Evolutionary conservation across 2,888 invertebrate genomes (phyloP).

Genomic region (Clepsis dumicolana): DNA sequence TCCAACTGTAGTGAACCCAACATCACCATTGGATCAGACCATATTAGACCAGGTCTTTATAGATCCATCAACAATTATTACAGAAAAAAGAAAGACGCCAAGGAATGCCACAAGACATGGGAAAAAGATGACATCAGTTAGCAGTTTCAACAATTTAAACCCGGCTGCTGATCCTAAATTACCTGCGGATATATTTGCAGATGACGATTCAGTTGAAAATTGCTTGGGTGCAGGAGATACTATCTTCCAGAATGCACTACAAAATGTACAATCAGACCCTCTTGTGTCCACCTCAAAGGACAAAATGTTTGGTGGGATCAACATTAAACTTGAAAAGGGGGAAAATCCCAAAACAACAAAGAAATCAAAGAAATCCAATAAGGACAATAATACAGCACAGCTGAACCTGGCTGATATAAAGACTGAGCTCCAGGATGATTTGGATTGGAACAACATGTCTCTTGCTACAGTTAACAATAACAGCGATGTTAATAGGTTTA

Average conservation of each 20-base stretch:
- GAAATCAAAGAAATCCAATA: slow-evolving; percentile 67
- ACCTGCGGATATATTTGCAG: slow-evolving; percentile 83
- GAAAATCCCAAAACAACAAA: slow-evolving; percentile 56
- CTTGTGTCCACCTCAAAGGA: slow-evolving; percentile 62
- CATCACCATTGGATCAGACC: slow-evolving; percentile 55
- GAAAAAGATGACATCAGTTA: slow-evolving; percentile 60
- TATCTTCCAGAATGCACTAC: slow-evolving; percentile 60
- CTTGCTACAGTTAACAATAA: slow-evolving; percentile 78
- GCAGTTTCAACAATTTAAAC: slow-evolving; percentile 68
- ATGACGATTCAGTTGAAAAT: slow-evolving; percentile 79
- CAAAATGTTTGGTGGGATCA: slow-evolving; percentile 78
- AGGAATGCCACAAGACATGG: slow-evolving; percentile 51
- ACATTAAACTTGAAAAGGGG: slow-evolving; percentile 71
- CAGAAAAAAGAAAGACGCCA: slow-evolving; percentile 54
- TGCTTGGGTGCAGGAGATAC: slow-evolving; percentile 67
- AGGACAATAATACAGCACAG: slow-evolving; percentile 53
- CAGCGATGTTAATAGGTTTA: slow-evolving; percentile 72
- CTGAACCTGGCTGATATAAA: slow-evolving; percentile 76
- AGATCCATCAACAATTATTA: slow-evolving; percentile 60
- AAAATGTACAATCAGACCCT: slow-evolving; percentile 59
- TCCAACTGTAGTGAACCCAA: slow-evolving; percentile 56
- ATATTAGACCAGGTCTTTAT: slow-evolving; percentile 55
- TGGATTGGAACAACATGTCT: slow-evolving; percentile 81
- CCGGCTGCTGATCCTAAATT: slow-evolving; percentile 77
- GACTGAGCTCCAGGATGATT: slow-evolving; percentile 80